Evolutionary conservation across 2,888 invertebrate genomes (phyloP), one percentile per base, ranked within the genome.

Genomic region (Leucophenga maculata): DNA sequence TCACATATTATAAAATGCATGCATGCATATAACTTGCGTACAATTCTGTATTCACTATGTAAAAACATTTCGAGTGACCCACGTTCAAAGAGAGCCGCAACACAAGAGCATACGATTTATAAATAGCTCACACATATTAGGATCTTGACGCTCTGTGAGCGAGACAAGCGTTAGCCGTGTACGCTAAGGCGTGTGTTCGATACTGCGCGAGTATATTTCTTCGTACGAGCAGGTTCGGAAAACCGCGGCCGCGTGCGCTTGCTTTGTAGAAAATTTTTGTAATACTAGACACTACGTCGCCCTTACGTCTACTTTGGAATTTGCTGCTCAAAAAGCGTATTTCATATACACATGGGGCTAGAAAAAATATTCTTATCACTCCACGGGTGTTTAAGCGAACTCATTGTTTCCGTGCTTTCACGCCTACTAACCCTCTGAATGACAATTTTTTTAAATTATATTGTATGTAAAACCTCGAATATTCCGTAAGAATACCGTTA

Each of bases 261-360:
- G n/a, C n/a, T n/a, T n/a, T n/a, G 22, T 13, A 32, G 32, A 60
- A n/a, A 50, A 60, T 22, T 60, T 48, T 39, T 39, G 8, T 11
- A 50, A n/a, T 14, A 44, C 55, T 44, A 11, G 6, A 13, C 14
- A 54, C 3, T 32, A 52, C n/a, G 46, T 6, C 68, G 77, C 81
- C 78, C 76, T 70, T 72, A 70, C 75, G 73, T 71, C 77, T 77
- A 69, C 72, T 75, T 74, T 78, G 74, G 75, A 74, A 77, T 74
- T 79, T 69, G 82, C 77, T 79, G 74, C 67, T 75, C 76, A 71
- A 77, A 77, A 76, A 69, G 82, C 79, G 71, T 48, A 70, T 82
- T 84, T 82, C 82, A 74, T 69, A 70, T 70, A 71, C 72, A 75
- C 67, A 75, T 69, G 75, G 84, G 86, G 85, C 85, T 77, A 86